These are phyloP conservation scores for Hippotragus niger DNA, from an alignment of 2,113 vertebrate genomes.

Conservation along the genomic window DNA sequence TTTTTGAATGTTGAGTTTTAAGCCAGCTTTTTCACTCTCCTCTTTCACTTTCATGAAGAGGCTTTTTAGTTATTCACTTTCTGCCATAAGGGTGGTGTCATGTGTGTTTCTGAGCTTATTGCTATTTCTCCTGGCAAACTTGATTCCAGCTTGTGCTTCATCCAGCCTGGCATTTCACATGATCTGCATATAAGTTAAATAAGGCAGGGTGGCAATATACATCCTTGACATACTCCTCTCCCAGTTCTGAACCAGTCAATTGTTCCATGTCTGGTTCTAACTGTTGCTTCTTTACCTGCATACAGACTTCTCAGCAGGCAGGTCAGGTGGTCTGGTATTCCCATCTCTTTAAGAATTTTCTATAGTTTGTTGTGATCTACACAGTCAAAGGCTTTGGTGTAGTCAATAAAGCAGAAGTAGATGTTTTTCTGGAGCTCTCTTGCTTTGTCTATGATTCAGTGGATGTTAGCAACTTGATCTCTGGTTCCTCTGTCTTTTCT, in stretches of 20 bases:
- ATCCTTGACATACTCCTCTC: not conserved
- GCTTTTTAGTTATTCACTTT: not conserved
- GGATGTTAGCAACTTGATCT: not conserved
- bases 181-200: not conserved
- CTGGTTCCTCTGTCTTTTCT: not conserved
- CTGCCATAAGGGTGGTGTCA: not conserved
- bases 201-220: not conserved
- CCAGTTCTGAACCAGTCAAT: not conserved
- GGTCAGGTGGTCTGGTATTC: not conserved
- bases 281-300: not conserved
- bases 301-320: not conserved
- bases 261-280: not conserved
- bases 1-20: not conserved
- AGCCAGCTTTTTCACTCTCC: not conserved
- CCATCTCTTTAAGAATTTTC: not conserved
- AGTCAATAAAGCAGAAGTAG: not conserved
- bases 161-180: not conserved
- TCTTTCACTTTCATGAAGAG: not conserved
- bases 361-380: not conserved
- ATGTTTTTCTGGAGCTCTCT: not conserved
- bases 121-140: not conserved
- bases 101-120: not conserved
- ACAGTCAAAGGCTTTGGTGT: not conserved
- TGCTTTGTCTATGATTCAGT: not conserved
- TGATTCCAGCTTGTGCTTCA: not conserved